Evolutionary conservation across 2,113 vertebrate species (phyloP), one percentile per base, ranked within the genome.

Genomic region (Phoenicopterus ruber): DNA sequence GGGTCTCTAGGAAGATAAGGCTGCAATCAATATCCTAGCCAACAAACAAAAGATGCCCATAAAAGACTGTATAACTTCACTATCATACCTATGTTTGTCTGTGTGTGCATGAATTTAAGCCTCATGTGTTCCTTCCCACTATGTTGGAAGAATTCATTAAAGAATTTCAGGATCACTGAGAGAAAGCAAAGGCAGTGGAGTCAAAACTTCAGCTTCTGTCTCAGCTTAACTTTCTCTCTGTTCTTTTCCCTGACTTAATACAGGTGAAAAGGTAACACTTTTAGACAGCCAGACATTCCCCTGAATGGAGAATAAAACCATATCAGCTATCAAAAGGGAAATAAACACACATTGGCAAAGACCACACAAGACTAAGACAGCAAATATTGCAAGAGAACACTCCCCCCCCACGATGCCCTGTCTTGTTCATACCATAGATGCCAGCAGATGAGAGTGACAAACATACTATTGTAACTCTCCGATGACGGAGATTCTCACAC

Each of bases 321-420:
- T 44, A 62, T 40, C 32, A 61, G 50, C 58, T 49, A 28, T 63
- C 32, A 57, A 44, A 73, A 80, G 38, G 50, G 58, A 72, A 40
- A 59, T 44, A 58, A 81, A 82, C 25, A 67, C 38, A 57, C 11
- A 76, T 4, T 76, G 87, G 57, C 57, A 76, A 87, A 92, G 89
- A 95, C 91, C 86, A 96, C 94, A 96, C 86, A 94, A 82, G 94
- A 52, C 40, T 71, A 63, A 50, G 36, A 58, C 24, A 86, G 81
- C 38, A 93, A 91, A 95, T 71, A 82, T 2, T n/a, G 40, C 59
- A 77, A 36, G 55, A 61, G 63, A 70, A 86, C 55, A 61, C 12
- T 13, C 8, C 10, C 8, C 6, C 12, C 2, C 46, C 67, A 58
- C 4, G 31, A 32, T 47, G 63, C 19, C 69, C 50, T 86, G 34